Conservation (phyloP, 2,113 vertebrate species). For the Tetraodon nigroviridis region DNA sequence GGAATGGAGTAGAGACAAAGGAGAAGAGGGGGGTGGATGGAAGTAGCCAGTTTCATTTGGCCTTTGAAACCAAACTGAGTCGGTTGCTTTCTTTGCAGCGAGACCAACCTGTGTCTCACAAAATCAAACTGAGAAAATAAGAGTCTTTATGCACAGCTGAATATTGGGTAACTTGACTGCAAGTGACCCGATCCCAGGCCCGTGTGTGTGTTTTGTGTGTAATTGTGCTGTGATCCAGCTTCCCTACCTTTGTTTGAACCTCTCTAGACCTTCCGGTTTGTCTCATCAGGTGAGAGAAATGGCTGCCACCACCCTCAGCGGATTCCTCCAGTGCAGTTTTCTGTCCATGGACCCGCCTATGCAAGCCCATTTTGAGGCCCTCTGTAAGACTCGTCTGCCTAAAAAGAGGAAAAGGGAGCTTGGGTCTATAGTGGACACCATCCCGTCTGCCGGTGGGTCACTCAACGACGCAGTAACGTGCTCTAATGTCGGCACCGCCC, state of each 20-base stretch:
- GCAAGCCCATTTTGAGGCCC: constrained; percentile 92
- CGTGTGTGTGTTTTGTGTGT: no score
- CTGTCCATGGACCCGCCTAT: constrained; percentile 86
- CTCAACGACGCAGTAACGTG: no score
- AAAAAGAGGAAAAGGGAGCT: constrained; percentile 87
- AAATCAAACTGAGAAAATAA: no score
- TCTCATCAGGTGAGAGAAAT: constrained; percentile 87
- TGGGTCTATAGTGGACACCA: constrained; percentile 79
- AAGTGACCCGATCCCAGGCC: neutral
- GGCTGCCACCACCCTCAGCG: constrained; percentile 93
- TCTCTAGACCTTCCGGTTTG: neutral
- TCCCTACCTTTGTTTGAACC: neutral
- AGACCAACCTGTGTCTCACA: neutral
- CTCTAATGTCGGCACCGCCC: no score
- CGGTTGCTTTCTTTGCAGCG: neutral
- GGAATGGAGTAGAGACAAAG: constrained; percentile 50
- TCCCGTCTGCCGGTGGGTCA: constrained; percentile 85
- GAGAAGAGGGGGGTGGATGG: constrained; percentile 50
- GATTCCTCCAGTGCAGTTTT: constrained; percentile 93
- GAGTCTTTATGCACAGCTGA: no score
- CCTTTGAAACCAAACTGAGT: constrained; percentile 14
- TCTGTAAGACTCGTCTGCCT: constrained; percentile 90
- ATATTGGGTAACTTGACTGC: neutral
- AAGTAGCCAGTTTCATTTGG: constrained; percentile 46
- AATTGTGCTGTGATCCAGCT: no score